These are phyloP conservation scores for Cinclus mexicanus DNA, from an alignment of 2,113 vertebrate genomes.

Conservation along the genomic window DNA sequence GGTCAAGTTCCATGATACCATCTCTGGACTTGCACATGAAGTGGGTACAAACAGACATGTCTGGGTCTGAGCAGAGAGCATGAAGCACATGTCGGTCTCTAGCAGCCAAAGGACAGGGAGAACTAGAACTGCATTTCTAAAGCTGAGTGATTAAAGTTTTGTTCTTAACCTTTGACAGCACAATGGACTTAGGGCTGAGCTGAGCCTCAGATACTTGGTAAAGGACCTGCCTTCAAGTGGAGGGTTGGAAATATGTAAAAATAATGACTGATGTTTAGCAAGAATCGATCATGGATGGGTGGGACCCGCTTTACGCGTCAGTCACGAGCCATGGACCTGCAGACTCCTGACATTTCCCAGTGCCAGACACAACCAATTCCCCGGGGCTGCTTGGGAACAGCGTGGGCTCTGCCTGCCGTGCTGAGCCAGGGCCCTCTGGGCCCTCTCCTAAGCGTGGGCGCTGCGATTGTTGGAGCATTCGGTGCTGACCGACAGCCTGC, in stretches of 20 bases:
- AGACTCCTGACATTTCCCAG: not conserved
- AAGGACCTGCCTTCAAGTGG: not conserved
- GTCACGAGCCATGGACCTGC: not conserved
- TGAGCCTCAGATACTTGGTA: not conserved
- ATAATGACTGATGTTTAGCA: not conserved
- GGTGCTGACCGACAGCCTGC: not conserved
- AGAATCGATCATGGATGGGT: rapidly evolving
- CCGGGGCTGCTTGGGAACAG: not conserved
- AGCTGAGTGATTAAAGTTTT: not conserved
- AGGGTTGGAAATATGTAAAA: not conserved
- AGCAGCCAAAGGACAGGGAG: not conserved
- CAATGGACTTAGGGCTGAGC: not conserved
- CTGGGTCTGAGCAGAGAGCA: not conserved
- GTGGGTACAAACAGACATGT: rapidly evolving
- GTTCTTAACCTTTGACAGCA: not conserved
- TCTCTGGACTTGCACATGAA: not conserved
- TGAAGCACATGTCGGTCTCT: not conserved
- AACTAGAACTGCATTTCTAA: not conserved
- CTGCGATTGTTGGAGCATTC: too few relatives aligned
- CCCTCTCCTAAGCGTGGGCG: not conserved
- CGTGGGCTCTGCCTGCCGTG: not conserved
- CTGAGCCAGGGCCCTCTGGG: rapidly evolving
- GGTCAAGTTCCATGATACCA: rapidly evolving
- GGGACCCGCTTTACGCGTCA: rapidly evolving
- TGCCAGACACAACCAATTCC: not conserved